A percentile compares a stretch with the other conserved stretches of the same genome.
phyloP scores from a whole-genome alignment of 1,140 invertebrate genomes.

The Trichomalopsis sarcophagae region DNA sequence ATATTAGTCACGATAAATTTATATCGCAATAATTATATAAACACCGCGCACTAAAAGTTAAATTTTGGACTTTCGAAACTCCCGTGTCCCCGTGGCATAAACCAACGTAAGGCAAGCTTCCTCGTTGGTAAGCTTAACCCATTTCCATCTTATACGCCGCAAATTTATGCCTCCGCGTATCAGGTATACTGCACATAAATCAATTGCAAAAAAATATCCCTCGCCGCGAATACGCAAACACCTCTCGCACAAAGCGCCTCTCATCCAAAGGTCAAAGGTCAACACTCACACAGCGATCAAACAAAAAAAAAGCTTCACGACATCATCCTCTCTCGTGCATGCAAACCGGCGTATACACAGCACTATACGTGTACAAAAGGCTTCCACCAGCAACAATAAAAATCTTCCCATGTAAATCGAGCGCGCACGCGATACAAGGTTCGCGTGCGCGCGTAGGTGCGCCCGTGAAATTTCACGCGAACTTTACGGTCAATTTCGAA shows the following conservation, averaged over 20 bases:
- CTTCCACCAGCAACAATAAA: background rate
- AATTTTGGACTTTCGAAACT: background rate
- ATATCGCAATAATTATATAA: no score
- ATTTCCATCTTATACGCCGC: no score
- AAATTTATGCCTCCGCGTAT: no score
- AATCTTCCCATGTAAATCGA: constrained; percentile 6
- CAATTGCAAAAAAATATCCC: no score
- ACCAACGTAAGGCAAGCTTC: no score
- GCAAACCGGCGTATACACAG: background rate
- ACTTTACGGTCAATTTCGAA: background rate
- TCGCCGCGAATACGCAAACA: no score
- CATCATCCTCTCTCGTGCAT: background rate
- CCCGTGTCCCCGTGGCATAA: no score
- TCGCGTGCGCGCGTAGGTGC: background rate
- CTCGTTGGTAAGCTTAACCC: no score
- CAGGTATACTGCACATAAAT: no score
- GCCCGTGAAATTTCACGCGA: constrained; percentile 9
- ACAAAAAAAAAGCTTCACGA: background rate
- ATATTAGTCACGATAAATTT: no score
- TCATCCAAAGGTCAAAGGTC: background rate
- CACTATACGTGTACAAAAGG: background rate
- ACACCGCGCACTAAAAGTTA: no score
- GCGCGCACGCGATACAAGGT: background rate
- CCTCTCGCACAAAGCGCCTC: no score
- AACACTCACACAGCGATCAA: background rate